Base-by-base conservation (phyloP, 2,888 invertebrate species). In the Chymomyza caudatula region DNA sequence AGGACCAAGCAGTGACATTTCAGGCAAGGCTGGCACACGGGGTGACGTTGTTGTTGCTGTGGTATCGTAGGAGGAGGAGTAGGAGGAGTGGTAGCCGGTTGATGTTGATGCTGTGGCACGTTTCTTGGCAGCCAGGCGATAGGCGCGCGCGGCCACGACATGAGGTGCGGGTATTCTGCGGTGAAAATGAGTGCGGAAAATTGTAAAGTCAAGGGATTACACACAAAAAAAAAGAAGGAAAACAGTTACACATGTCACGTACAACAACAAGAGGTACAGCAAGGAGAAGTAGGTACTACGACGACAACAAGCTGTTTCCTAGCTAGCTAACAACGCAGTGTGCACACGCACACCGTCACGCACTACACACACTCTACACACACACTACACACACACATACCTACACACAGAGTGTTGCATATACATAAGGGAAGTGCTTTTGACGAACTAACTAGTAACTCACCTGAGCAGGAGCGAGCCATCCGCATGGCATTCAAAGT, bases 391-490 rank as follows among this genome's bases (percentile, higher is more conserved):
- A n/a, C 5, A 8, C 6, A 15, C n/a, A 47, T 47, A 19, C n/a
- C 15, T 52, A 22, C n/a, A 52, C 1, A 52, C n/a, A 20, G n/a
- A n/a, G n/a, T n/a, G n/a, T n/a, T n/a, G n/a, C n/a, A n/a, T n/a
- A n/a, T 49, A 20, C 19, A 13, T 8, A 20, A 19, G 49, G 15
- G 22, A 29, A 15, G 13, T 52, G 23, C 22, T 52, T 20, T 2
- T 15, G 5, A 20, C 4, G 15, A 1, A 5, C 37, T 23, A n/a
- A 25, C 29, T 8, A 25, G 13, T 1, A 20, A 69, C 87, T 89
- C 75, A 94, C 94, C 94, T 93, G 23, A 94, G 91, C 19, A 93
- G 91, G 13, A 93, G 90, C 4, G 92, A 92, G 13, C 94, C 94
- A 87, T 94, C 92, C 3, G 92, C 89, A 71, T 91, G 90, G 47